Percentiles rank a stretch among this genome's conserved stretches.
phyloP scores from a whole-genome alignment of 2,888 invertebrate species.

The Syrphus vitripennis region DNA sequence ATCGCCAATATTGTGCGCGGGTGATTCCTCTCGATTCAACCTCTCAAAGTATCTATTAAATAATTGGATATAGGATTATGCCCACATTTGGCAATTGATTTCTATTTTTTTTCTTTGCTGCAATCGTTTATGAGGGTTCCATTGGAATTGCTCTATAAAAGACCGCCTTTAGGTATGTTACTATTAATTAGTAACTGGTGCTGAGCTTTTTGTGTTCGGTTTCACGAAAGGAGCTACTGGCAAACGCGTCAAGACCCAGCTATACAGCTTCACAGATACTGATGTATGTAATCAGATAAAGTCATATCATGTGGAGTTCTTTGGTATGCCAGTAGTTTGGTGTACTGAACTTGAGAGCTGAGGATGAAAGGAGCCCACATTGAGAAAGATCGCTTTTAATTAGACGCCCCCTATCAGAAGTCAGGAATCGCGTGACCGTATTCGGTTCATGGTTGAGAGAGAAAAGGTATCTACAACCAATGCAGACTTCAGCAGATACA shows the following conservation, averaged over 20 bases:
- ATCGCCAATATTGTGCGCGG: slow-evolving; percentile 46
- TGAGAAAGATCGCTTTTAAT: slow-evolving; percentile 55
- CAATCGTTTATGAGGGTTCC: not conserved
- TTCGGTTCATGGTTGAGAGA: slow-evolving; percentile 32
- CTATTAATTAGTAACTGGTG: slow-evolving; percentile 64
- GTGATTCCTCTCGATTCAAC: slow-evolving; percentile 30
- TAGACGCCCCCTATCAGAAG: slow-evolving; percentile 64
- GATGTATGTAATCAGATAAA: slow-evolving; percentile 58
- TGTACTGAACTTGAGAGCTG: not conserved
- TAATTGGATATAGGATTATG: slow-evolving; percentile 29
- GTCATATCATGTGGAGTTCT: slow-evolving; percentile 48
- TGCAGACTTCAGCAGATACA: not conserved
- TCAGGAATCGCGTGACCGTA: slow-evolving; percentile 66
- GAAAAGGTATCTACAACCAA: not conserved
- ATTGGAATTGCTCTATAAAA: slow-evolving; percentile 10
- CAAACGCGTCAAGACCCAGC: slow-evolving; percentile 47
- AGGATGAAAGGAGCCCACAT: slow-evolving; percentile 22
- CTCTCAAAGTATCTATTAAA: slow-evolving; percentile 1
- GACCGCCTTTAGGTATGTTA: slow-evolving; percentile 41
- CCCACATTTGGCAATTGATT: slow-evolving; percentile 56
- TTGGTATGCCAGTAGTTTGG: not conserved
- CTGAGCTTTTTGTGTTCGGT: slow-evolving; percentile 30
- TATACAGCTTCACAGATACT: slow-evolving; percentile 42
- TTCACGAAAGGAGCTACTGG: slow-evolving; percentile 8
- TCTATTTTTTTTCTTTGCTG: not conserved